Percentiles rank a stretch among this genome's conserved stretches.
Conservation (phyloP, 92 coral and sea anemone species). For the Desmophyllum pertusum region DNA sequence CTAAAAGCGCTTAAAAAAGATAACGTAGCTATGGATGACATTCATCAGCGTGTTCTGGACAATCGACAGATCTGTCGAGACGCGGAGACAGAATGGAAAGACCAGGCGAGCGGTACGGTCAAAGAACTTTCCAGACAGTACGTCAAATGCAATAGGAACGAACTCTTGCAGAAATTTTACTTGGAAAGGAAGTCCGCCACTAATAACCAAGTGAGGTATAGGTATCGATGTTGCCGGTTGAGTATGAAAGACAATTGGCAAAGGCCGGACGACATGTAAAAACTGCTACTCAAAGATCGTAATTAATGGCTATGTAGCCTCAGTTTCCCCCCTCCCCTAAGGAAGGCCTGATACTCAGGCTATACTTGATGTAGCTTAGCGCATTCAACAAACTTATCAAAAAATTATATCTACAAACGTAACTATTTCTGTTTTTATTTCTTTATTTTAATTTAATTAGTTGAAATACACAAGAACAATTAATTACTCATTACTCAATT, state of each 20-base stretch:
- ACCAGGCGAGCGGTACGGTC: conserved; percentile 56
- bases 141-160: conserved; percentile 54
- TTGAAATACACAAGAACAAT: too few relatives aligned
- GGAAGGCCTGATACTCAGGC: too few relatives aligned
- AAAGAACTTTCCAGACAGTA: conserved; percentile 53
- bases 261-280: conserved; percentile 24
- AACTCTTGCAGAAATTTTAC: conserved; percentile 61
- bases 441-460: too few relatives aligned
- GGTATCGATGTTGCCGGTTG: conserved; percentile 65
- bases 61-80: conserved; percentile 56
- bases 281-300: background rate
- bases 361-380: background rate
- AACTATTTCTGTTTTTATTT: too few relatives aligned
- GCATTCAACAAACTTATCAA: too few relatives aligned
- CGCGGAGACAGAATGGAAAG: conserved; percentile 56
- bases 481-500: too few relatives aligned
- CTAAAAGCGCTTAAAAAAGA: conserved; percentile 18
- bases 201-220: conserved; percentile 55
- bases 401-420: too few relatives aligned
- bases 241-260: conserved; percentile 61
- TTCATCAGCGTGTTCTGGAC: conserved; percentile 45
- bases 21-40: conserved; percentile 27
- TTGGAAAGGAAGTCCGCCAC: conserved; percentile 52
- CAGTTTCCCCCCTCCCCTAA: too few relatives aligned
- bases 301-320: background rate